phyloP scores from a whole-genome alignment of 2,888 invertebrate genomes.

The Agriotes lineatus region DNA sequence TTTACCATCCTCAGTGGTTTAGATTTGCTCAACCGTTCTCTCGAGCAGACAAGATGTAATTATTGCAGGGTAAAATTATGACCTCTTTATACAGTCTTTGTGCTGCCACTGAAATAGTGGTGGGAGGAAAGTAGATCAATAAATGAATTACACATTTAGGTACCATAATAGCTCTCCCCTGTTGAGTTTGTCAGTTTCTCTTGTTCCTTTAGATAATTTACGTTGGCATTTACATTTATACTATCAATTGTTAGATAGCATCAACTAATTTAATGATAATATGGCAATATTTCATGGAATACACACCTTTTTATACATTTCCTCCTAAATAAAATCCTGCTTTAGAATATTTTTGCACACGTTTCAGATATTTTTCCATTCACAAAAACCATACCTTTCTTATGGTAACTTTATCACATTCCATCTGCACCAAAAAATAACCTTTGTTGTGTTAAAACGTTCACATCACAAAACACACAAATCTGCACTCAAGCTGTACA shows the following conservation, averaged over 20 bases:
- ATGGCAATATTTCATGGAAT: too few species aligned
- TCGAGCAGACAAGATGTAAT: slow-evolving; percentile 32
- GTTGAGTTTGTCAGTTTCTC: slow-evolving; percentile 31
- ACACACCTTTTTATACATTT: too few species aligned
- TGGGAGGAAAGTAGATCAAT: slow-evolving; percentile 65
- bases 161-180: slow-evolving; percentile 51
- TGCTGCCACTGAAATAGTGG: slow-evolving; percentile 51
- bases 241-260: not conserved
- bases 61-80: slow-evolving; percentile 50
- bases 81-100: slow-evolving; percentile 54
- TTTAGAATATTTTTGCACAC: too few species aligned
- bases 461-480: too few species aligned
- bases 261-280: too few species aligned
- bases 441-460: too few species aligned
- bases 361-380: too few species aligned
- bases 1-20: slow-evolving; percentile 34
- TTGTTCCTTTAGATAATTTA: slow-evolving; percentile 25
- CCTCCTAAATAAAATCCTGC: too few species aligned
- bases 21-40: slow-evolving; percentile 26
- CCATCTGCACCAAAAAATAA: too few species aligned
- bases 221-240: not conserved
- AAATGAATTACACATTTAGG: slow-evolving; percentile 66
- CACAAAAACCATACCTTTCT: too few species aligned
- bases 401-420: too few species aligned
- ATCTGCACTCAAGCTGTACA: not conserved